Base-by-base conservation (phyloP, 2,888 invertebrate genomes). In the Hydrotaea diabolus region DNA sequence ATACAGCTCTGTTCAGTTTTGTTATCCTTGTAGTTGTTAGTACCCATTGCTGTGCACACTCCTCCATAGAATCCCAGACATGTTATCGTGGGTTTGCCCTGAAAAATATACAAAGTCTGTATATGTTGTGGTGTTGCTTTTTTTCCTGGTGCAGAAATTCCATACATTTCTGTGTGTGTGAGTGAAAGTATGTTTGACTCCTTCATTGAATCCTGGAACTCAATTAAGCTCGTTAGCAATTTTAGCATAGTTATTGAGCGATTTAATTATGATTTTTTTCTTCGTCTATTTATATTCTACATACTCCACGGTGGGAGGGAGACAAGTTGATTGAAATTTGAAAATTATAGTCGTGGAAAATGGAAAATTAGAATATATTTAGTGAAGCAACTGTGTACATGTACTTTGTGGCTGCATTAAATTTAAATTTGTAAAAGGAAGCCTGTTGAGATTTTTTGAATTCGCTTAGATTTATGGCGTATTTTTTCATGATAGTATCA, bases 221-320 rank as follows among this genome's bases (percentile, higher is more conserved):
- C 77, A 85, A 86, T 86, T 86, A 82, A 85, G 82, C 77, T 83
- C 75, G 79, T 84, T 86, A 79, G 72, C 74, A 72, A 66, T 80
- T 85, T 86, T 77, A 43, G 83, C 75, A 77, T 66, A 80, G 79
- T 71, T 85, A 78, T 77, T 83, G 72, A 82, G 78, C 43, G 43
- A 77, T 77, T 77, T 72, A 62, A 75, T 62, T 62, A 74, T 76
- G 55, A 72, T 71, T 77, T 73, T 75, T 73, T 43, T 53, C 36
- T 79, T 53, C 26, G 49, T 49, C 36, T 49, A 17, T 19, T n/a
- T 64, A 23, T 49, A 55, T 66, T 59, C 21, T 71, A 74, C 43
- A 59, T 69, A 59, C 2, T 74, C 23, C 7, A 17, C 9, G 64
- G 19, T n/a, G 64, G 66, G 74, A 39, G 62, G 31, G 31, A 31